A percentile compares a stretch with the other conserved stretches of the same genome.
phyloP scores from a whole-genome alignment of 2,888 invertebrate species.

The Xanthorhoe designata region DNA sequence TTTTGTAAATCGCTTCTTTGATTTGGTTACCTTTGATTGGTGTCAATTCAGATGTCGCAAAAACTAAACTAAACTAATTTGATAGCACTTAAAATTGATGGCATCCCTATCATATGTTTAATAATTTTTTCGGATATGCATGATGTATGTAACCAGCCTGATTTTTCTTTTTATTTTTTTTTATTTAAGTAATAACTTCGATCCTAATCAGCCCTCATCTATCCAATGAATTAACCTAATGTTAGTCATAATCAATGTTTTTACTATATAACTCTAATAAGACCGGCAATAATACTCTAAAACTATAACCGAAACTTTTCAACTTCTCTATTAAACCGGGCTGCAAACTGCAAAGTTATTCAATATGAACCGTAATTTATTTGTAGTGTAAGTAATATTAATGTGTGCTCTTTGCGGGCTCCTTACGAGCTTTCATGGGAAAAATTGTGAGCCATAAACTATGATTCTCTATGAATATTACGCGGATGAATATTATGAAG shows the following conservation, averaged over 20 bases:
- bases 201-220: too few relatives aligned
- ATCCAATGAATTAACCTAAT: too few relatives aligned
- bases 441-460: constrained; percentile 77
- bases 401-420: constrained; percentile 58
- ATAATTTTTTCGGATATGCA: too few relatives aligned
- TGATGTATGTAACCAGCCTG: too few relatives aligned
- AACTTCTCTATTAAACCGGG: constrained; percentile 42
- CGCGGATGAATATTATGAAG: constrained; percentile 71
- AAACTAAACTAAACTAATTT: too few relatives aligned
- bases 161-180: too few relatives aligned
- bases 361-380: constrained; percentile 69
- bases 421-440: constrained; percentile 73
- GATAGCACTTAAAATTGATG: too few relatives aligned
- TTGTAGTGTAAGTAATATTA: constrained; percentile 74
- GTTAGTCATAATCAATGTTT: too few relatives aligned
- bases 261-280: neutral
- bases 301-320: constrained; percentile 8
- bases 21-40: neutral
- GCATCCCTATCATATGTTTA: neutral
- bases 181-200: too few relatives aligned
- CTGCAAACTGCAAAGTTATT: constrained; percentile 53
- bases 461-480: constrained; percentile 79
- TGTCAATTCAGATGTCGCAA: too few relatives aligned
- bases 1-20: constrained; percentile 1
- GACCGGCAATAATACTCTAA: neutral